These are phyloP conservation scores for Bombus cullumanus DNA, from an alignment of 1,140 invertebrate genomes.

Conservation along the genomic window DNA sequence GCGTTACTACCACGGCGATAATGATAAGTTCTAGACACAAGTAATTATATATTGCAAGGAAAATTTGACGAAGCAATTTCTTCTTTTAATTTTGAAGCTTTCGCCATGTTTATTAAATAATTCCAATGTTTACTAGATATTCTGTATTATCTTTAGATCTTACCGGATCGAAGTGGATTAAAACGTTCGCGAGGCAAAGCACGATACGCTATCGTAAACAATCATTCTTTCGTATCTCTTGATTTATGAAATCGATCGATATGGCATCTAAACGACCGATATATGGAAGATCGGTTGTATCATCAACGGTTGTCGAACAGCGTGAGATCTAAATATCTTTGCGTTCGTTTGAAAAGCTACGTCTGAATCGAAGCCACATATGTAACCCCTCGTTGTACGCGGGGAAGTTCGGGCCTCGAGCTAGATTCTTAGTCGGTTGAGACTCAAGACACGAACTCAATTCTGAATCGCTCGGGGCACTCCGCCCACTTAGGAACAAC, in stretches of 20 bases:
- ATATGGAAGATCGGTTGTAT: not conserved
- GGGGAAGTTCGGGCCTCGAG: conserved; percentile 38
- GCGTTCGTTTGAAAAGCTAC: not conserved
- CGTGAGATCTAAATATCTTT: conserved; percentile 53
- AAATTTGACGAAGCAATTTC: too few species aligned
- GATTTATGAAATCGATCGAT: too few species aligned
- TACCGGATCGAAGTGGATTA: too few species aligned
- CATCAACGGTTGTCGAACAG: not conserved
- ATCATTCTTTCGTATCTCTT: too few species aligned
- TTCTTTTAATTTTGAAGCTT: too few species aligned
- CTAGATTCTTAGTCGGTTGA: conserved; percentile 70
- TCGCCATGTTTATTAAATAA: too few species aligned
- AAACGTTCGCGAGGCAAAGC: too few species aligned
- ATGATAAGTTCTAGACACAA: not conserved
- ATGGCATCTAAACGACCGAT: too few species aligned
- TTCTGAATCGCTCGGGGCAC: conserved; percentile 72
- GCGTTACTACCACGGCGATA: not conserved
- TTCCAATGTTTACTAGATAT: too few species aligned
- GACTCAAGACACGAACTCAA: conserved; percentile 78
- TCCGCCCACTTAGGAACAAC: conserved; percentile 67
- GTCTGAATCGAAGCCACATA: conserved; percentile 27
- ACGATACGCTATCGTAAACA: too few species aligned
- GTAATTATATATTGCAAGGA: too few species aligned
- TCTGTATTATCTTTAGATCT: too few species aligned
- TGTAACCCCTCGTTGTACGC: conserved; percentile 34